Conservation (phyloP, 2,797 vertebrate species). For the Picus viridis region DNA sequence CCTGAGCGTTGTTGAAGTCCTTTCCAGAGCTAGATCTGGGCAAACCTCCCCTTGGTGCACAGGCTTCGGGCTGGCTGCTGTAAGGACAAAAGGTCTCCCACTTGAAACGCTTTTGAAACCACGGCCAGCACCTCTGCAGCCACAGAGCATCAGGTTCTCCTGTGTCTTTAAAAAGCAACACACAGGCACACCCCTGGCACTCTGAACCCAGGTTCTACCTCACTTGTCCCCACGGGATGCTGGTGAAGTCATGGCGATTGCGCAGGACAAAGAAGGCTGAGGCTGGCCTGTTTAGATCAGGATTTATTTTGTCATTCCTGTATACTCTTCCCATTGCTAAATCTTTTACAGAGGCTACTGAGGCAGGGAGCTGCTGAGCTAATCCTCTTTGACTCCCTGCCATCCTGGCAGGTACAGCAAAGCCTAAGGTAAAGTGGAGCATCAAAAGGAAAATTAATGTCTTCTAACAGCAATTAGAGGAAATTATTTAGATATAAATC, state of each 20-base stretch:
- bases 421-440: conserved; percentile 79
- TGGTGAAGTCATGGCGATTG: conserved; percentile 51
- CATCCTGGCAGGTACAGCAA: conserved; percentile 79
- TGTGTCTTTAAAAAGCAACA: neutral
- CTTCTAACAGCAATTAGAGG: conserved; percentile 86
- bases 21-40: neutral
- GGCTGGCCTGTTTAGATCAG: conserved; percentile 33
- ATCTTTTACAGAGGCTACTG: conserved; percentile 69
- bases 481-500: conserved; percentile 85
- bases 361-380: conserved; percentile 72
- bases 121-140: neutral
- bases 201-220: conserved; percentile 2
- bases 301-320: neutral
- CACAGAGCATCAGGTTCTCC: neutral
- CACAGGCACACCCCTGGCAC: neutral
- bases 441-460: conserved; percentile 86
- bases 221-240: conserved; percentile 36
- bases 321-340: conserved; percentile 65
- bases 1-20: neutral
- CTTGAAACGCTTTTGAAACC: conserved; percentile 24
- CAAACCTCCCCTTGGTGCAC: neutral
- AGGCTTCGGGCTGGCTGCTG: neutral
- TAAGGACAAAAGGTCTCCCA: neutral
- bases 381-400: conserved; percentile 82
- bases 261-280: conserved; percentile 23